Conservation (phyloP, 2,797 vertebrate genomes). For the Taeniopygia guttata region DNA sequence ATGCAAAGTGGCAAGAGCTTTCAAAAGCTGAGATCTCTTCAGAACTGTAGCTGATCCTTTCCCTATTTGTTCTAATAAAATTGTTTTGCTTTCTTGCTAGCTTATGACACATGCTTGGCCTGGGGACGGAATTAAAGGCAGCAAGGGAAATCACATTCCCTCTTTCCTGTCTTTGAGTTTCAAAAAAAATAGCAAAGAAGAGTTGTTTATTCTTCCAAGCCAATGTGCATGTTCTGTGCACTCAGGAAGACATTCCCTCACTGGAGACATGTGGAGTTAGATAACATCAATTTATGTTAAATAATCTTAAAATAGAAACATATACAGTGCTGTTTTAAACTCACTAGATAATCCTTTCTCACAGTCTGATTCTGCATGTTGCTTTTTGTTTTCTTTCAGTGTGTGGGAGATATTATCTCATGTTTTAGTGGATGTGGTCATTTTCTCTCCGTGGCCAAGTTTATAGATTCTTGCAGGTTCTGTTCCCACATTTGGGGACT, state of each 20-base stretch:
- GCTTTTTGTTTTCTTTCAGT: background rate
- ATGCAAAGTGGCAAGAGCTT: background rate
- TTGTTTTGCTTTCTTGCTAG: background rate
- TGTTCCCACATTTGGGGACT: background rate
- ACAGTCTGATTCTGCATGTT: background rate
- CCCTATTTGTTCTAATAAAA: background rate
- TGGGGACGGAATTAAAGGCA: background rate
- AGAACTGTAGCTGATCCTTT: background rate
- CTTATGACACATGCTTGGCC: background rate
- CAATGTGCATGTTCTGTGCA: background rate
- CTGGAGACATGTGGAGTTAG: background rate
- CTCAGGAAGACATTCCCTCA: background rate
- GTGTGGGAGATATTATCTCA: background rate
- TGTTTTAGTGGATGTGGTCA: background rate
- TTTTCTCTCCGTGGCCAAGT: slow-evolving; percentile 7
- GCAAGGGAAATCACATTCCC: background rate
- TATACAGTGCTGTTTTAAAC: background rate
- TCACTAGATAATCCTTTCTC: background rate
- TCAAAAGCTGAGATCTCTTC: background rate
- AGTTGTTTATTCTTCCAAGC: slow-evolving; percentile 1
- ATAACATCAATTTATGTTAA: slow-evolving; percentile 29
- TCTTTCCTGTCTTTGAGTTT: background rate
- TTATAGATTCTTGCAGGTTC: background rate
- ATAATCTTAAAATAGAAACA: slow-evolving; percentile 40
- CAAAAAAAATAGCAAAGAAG: background rate